Base-by-base conservation (phyloP, 2,888 invertebrate species). In the Choristoneura rosaceana region DNA sequence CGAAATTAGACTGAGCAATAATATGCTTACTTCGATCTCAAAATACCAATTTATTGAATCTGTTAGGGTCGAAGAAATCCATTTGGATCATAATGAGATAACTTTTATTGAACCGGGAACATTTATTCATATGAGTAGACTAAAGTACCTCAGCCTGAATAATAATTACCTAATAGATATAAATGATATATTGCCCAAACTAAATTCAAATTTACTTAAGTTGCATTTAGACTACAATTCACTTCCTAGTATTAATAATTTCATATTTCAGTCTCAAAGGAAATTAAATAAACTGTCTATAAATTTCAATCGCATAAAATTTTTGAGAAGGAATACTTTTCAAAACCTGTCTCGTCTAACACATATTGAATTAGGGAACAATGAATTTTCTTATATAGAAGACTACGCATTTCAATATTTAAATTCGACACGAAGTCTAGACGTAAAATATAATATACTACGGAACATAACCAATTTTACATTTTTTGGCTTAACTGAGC, bases 41-140 rank as follows among this genome's bases (percentile, higher is more conserved):
- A 96, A 96, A 76, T 96, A 96, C 17, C 96, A 97, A 41, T 98
- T 98, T 84, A 96, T 96, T 76, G 96, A 97, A 4, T 90, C 97
- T 76, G 96, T 96, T 0, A 95, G 96, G 65, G 90, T 98, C 63
- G 95, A 97, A 80, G 98, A 98, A 87, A 91, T 98, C 74, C 97
- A 98, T 90, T 94, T 98, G 74, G 97, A 98, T 87, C 97, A 98
- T 88, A 98, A 98, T 90, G 95, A 95, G 78, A 97, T 98, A 75
- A 96, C 96, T 71, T 95, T 96, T 74, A 97, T 98, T 82, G 97
- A 98, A 81, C 95, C 96, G 17, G 97, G 97, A 33, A 96, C 97
- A 7, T 97, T 98, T 84, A 94, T 95, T 55, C 95, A 96, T 33
- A 93, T 98, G 83, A 95, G 94, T 79, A 96, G 95, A 81, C 94